Conservation (phyloP, 2,113 vertebrate genomes). For the Xerus inauris region DNA sequence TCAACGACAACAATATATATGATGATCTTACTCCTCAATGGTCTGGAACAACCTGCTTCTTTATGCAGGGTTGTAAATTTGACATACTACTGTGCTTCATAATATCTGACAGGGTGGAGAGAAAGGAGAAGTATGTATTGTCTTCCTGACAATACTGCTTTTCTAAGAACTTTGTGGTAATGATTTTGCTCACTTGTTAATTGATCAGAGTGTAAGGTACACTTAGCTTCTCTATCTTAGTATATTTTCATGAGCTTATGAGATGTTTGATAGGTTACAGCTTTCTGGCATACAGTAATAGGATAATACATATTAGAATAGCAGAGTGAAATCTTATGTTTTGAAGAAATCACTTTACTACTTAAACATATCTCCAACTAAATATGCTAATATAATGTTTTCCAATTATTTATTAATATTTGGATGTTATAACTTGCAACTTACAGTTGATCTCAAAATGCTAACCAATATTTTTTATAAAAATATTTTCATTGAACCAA, state of each 20-base stretch:
- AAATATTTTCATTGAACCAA: not conserved
- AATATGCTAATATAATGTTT: not conserved
- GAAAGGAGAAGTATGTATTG: not conserved
- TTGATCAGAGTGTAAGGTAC: not conserved
- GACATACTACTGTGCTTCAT: not conserved
- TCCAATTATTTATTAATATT: not conserved
- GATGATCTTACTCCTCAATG: not conserved
- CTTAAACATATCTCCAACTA: not conserved
- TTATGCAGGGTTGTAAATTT: not conserved
- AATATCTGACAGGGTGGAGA: not conserved
- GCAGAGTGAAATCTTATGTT: not conserved
- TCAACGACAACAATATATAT: not conserved
- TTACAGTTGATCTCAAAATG: not conserved
- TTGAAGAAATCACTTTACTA: not conserved
- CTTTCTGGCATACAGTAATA: not conserved
- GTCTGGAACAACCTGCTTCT: not conserved
- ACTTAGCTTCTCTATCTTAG: not conserved
- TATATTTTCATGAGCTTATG: not conserved
- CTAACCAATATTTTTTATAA: not conserved
- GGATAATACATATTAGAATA: too few relatives aligned
- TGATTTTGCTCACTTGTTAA: not conserved
- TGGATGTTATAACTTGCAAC: not conserved
- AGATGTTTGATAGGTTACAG: not conserved
- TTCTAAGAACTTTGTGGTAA: not conserved
- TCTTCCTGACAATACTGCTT: not conserved